These are phyloP conservation scores for Branchellion lobata DNA, from an alignment of 2,888 invertebrate genomes.

Conservation along the genomic window DNA sequence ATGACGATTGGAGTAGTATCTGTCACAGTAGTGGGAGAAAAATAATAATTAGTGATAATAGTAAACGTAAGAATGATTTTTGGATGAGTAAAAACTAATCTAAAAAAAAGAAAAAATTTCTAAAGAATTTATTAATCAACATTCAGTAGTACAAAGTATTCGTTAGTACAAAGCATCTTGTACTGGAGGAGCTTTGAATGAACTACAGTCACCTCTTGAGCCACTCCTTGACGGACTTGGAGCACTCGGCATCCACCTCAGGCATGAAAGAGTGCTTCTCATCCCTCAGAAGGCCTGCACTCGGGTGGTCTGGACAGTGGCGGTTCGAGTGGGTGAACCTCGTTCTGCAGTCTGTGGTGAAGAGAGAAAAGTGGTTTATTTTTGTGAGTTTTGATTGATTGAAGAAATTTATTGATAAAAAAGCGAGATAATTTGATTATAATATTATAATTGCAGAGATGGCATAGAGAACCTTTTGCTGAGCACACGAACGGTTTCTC, in stretches of 20 bases:
- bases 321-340: conserved; percentile 77
- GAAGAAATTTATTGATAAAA: conserved; percentile 4
- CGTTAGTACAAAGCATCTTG: too few species aligned
- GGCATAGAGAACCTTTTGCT: conserved; percentile 54
- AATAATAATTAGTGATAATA: too few species aligned
- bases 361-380: background rate
- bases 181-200: too few species aligned
- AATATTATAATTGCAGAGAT: background rate
- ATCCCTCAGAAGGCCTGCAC: conserved; percentile 64
- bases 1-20: conserved; percentile 28
- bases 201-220: conserved; percentile 43
- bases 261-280: conserved; percentile 43
- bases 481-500: conserved; percentile 74
- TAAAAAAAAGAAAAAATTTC: background rate
- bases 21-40: conserved; percentile 15
- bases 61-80: background rate
- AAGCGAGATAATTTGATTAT: background rate
- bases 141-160: too few species aligned
- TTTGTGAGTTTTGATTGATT: too few species aligned
- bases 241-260: conserved; percentile 16
- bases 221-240: conserved; percentile 45
- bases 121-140: too few species aligned
- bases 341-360: conserved; percentile 66
- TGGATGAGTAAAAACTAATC: background rate
- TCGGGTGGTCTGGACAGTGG: conserved; percentile 74